These are phyloP conservation scores for Podarcis siculus DNA, from an alignment of 2,797 vertebrate genomes.

Conservation along the genomic window DNA sequence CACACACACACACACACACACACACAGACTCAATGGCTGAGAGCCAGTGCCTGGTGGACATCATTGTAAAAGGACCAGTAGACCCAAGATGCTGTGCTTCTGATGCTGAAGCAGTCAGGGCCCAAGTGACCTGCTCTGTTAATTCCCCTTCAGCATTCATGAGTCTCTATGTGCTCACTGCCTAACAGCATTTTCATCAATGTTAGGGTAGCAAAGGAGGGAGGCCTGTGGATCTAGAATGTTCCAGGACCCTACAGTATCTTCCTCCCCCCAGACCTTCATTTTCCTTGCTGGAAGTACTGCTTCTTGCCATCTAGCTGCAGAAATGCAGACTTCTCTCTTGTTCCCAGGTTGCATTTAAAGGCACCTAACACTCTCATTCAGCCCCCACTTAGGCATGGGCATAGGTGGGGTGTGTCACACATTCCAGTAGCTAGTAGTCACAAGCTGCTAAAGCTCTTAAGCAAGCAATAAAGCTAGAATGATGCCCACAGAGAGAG, in stretches of 20 bases:
- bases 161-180: background rate
- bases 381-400: background rate
- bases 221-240: background rate
- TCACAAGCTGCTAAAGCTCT: too few species aligned
- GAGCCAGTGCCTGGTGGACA: background rate
- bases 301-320: background rate
- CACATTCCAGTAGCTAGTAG: too few species aligned
- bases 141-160: background rate
- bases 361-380: background rate
- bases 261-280: too few species aligned
- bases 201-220: background rate
- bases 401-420: background rate
- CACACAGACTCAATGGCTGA: background rate
- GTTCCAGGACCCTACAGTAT: background rate
- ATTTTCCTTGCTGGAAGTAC: too few species aligned
- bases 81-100: background rate
- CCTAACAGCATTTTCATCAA: background rate
- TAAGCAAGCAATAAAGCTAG: too few species aligned
- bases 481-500: background rate
- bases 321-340: background rate
- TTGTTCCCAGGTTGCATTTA: background rate
- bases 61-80: background rate
- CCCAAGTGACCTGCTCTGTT: background rate
- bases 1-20: background rate
- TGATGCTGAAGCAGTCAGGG: background rate